Evolutionary conservation across 2,888 invertebrate species (phyloP), one percentile per base, ranked within the genome.

Genomic region (Diploptera punctata): DNA sequence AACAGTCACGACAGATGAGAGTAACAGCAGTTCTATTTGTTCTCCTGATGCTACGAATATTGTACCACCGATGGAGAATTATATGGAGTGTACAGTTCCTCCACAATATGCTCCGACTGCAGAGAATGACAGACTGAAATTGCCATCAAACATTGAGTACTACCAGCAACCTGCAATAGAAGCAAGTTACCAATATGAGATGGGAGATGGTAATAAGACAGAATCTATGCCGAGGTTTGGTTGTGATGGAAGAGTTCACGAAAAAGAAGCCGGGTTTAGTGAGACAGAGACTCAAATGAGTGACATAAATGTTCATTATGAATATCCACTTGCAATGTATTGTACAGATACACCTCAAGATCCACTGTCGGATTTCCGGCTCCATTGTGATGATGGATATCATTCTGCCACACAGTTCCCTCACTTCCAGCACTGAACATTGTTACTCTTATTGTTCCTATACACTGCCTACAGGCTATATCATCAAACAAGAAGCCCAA

Each of bases 11-110:
- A 62, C 74, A 5, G 74, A 75, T 62, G 74, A 75, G 61, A 75
- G 74, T 69, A 71, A 70, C 68, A 71, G 74, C 57, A 73, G 69
- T 54, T 73, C 71, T 33, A 38, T 68, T 16, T 73, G 73, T 33
- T 70, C 74, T 7, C 72, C 72, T 9, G 74, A 72, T 13, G 31
- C 54, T 19, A 47, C 67, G 0, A 67, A 38, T n/a, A 62, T 43
- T 7, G 43, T 43, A 19, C 19, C 62, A 0, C 33, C 33, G 38
- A 26, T 65, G 19, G 65, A n/a, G 9, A n/a, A n/a, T 24, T 33
- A 7, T 10, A 10, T 33, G 33, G 33, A 33, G 5, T 5, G 5
- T 5, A 33, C 5, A 7, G 10, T 33, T 5, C 33, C 33, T 7
- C 33, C 33, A 5, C 33, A 5, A 7, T n/a, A n/a, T n/a, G 33